Evolutionary conservation across 2,797 vertebrate genomes (phyloP).

Genomic region (Echeneis naucrates): DNA sequence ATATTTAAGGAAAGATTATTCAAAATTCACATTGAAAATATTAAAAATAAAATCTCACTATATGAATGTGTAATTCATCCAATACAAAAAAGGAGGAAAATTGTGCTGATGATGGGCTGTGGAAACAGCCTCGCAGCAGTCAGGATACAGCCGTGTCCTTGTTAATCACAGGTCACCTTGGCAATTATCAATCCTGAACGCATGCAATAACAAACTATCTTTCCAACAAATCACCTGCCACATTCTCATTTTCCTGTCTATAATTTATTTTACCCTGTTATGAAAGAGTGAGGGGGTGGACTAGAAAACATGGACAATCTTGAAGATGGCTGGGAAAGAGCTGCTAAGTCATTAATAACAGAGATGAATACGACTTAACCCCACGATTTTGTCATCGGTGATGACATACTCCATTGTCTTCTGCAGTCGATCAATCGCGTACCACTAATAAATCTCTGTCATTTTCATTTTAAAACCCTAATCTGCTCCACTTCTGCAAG

Average conservation of each 20-base stretch:
- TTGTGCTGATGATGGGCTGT: constrained; percentile 66
- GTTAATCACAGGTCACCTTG: constrained; percentile 78
- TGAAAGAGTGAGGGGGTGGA: constrained; percentile 56
- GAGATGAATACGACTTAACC: constrained; percentile 63
- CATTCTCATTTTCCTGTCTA: constrained; percentile 69
- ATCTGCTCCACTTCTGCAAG: constrained; percentile 21
- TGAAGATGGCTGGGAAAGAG: constrained; percentile 57
- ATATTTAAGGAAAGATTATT: constrained; percentile 9
- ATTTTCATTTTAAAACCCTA: constrained; percentile 50
- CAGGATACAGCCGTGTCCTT: constrained; percentile 54
- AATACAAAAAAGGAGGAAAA: constrained; percentile 48
- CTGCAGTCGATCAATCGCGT: constrained; percentile 59
- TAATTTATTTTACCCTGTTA: constrained; percentile 72
- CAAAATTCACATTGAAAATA: constrained; percentile 20
- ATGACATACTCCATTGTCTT: constrained; percentile 56
- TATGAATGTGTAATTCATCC: constrained; percentile 41
- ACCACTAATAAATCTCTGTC: constrained; percentile 55
- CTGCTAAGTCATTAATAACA: constrained; percentile 74
- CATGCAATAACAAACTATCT: constrained; percentile 80
- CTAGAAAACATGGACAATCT: constrained; percentile 47
- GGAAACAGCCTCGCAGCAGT: constrained; percentile 50
- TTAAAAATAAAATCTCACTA: constrained; percentile 19
- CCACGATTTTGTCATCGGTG: constrained; percentile 47
- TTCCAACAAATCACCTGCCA: constrained; percentile 76
- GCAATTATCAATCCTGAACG: constrained; percentile 76